Base-by-base conservation (phyloP, 2,888 invertebrate species). In the Caenorhabditis sp. region DNA sequence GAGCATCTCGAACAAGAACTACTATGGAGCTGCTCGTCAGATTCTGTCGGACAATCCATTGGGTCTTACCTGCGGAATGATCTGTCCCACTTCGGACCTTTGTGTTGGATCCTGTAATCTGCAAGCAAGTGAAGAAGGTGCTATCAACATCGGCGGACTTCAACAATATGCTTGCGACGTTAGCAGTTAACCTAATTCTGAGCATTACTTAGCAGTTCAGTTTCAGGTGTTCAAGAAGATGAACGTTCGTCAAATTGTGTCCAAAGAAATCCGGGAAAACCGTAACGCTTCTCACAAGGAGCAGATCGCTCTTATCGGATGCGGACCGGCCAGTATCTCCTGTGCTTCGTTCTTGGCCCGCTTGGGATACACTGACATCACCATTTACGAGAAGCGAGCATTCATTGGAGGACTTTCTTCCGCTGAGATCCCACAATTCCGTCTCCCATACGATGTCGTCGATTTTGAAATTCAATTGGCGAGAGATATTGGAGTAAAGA, bases 41-140 rank as follows among this genome's bases (percentile, higher is more conserved):
- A 99, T 99, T 65, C 93, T 99, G 66, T 96, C 96, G 0, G 98
- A 99, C 89, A 99, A 99, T 90, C 98, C 99, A 0, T 90, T 98
- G 61, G 99, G 96, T 0, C 91, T 96, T 1, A 95, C 95, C 0
- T 96, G 96, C 86, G 96, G 96, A 26, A 99, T 99, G 98, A 97
- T 99, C 22, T 98, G 98, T 85, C 98, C 98, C 2, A 98, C 98
- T 0, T 96, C 96, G 89, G 98, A 99, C 90, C 92, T 99, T 0
- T 99, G 98, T 89, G 97, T 97, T 0, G 98, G 98, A 0, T 96
- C 96, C 0, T 99, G 98, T 90, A 99, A 99, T 30, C 48, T 76
- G 39, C 80, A 95, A 89, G 98, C 96, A 0, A 93, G 93, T 9
- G 99, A 99, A 90, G 97, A 98, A 90, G 99, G 99, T 0, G 94